These are phyloP conservation scores for Hemicentrotus pulcherrimus DNA, from an alignment of 35 echinoderm and acorn worm genomes.

Conservation along the genomic window DNA sequence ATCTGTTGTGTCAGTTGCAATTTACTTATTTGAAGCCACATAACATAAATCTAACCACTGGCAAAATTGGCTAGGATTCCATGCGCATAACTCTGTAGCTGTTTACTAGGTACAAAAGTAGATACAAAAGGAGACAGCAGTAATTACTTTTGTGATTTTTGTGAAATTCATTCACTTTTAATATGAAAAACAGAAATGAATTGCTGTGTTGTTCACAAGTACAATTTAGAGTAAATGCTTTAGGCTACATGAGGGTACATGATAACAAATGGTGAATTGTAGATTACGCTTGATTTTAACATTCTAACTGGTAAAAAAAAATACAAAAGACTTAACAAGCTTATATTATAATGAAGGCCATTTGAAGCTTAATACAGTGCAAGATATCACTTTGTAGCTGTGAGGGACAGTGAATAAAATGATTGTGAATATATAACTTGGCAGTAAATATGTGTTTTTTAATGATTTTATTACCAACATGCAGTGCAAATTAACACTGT, in stretches of 20 bases:
- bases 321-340: background rate
- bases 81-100: too few relatives aligned
- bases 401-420: background rate
- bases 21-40: too few relatives aligned
- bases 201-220: background rate
- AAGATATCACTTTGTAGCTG: background rate
- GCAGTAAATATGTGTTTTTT: background rate
- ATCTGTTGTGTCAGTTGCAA: too few relatives aligned
- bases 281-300: background rate
- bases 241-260: background rate
- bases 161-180: background rate
- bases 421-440: background rate
- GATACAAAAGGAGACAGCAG: background rate
- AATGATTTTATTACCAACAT: background rate
- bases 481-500: background rate
- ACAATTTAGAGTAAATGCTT: background rate
- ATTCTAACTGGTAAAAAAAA: background rate
- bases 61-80: too few relatives aligned
- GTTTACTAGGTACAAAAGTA: too few relatives aligned
- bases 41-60: too few relatives aligned
- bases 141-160: background rate
- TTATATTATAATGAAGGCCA: background rate
- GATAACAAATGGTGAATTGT: background rate
- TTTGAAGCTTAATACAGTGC: background rate
- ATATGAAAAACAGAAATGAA: constrained; percentile 14